Evolutionary conservation across 2,888 invertebrate species (phyloP).

Genomic region (Ctenicera cuprea): DNA sequence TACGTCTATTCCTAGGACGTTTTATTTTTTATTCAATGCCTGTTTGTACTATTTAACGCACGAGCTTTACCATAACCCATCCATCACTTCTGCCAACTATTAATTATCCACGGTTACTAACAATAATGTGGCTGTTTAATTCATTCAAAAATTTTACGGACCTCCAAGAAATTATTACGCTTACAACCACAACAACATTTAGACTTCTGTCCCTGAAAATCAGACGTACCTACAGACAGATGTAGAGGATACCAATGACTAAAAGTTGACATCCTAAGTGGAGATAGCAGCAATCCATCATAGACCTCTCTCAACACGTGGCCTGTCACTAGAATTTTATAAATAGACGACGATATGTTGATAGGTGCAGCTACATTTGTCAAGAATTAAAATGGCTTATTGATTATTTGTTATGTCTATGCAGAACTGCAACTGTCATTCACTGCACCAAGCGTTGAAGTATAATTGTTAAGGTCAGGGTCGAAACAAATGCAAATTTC

Average conservation of each 20-base stretch:
- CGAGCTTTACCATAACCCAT: slow-evolving; percentile 7
- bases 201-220: slow-evolving; percentile 23
- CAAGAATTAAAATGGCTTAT: slow-evolving; percentile 12
- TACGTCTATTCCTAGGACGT: not conserved
- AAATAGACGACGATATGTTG: slow-evolving; percentile 35
- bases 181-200: slow-evolving; percentile 33
- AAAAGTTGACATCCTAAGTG: slow-evolving; percentile 46
- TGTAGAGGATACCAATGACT: slow-evolving; percentile 39
- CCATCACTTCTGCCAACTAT: slow-evolving; percentile 14
- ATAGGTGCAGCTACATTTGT: slow-evolving; percentile 30
- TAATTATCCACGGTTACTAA: slow-evolving; percentile 13
- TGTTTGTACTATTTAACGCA: not conserved
- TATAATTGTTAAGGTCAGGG: no score
- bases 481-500: no score
- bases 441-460: not conserved
- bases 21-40: not conserved
- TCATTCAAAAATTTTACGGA: slow-evolving; percentile 26
- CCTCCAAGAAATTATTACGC: slow-evolving; percentile 25
- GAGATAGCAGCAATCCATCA: slow-evolving; percentile 50
- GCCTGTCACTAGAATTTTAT: slow-evolving; percentile 37
- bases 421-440: not conserved
- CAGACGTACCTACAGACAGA: slow-evolving; percentile 32
- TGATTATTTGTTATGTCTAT: slow-evolving; percentile 1
- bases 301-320: slow-evolving; percentile 46
- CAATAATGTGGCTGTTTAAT: slow-evolving; percentile 21